Base-by-base conservation (phyloP, 1,140 invertebrate species). In the Drosophila equinoxialis region DNA sequence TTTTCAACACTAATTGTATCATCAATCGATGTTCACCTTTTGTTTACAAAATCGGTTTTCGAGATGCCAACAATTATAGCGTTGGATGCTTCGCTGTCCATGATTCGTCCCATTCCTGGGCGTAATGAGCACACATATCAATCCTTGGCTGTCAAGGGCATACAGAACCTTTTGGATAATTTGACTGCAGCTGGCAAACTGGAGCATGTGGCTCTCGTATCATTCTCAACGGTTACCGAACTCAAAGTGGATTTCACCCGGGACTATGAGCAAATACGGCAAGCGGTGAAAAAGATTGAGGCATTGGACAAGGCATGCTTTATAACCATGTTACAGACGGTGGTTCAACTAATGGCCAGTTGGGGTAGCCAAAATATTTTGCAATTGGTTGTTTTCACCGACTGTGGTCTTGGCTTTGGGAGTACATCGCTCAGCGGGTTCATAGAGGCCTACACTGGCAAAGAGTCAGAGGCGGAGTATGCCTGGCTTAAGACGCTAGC, bases 151-250 rank as follows among this genome's bases (percentile, higher is more conserved):
- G 92, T 96, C 41, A 94, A 96, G 67, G 98, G 97, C 51, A 96
- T 99, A 65, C 96, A 96, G 91, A 94, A 95, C 48, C 94, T 99
- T 69, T 93, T 99, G 37, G 97, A 99, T 93, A 96, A 97, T 92
- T 93, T 99, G 62, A 94, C 95, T 78, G 85, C 93, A 1, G 95
- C 97, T 90, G 96, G 95, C 10, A 98, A 97, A 93, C 90, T 99
- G 59, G 98, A 99, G 93, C 98, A 98, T 93, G 95, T 97, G 8
- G 94, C 97, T n/a, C 92, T 99, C 92, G 96, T 98, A 1, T 93
- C 95, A 0, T 98, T 96, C 91, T 97, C 97, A 3, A 96, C 96
- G 10, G 83, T 94, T 1, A 96, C 95, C 91, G 96, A 98, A 90
- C 86, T 92, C 3, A 79, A 89, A 51, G 90, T 92, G 42, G 91